Evolutionary conservation across 1,140 invertebrate species (phyloP).

Genomic region (Penaeus indicus): DNA sequence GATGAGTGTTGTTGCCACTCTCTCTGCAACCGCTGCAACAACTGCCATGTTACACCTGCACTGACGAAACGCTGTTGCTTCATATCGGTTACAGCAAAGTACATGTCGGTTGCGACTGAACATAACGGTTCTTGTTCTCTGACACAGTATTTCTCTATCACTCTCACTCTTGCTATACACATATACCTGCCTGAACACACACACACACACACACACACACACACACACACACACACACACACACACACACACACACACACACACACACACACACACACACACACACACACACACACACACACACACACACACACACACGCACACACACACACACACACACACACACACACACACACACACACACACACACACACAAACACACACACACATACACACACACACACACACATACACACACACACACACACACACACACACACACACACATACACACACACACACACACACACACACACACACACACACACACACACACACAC

Average conservation of each 20-base stretch:
- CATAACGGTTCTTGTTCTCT: no score
- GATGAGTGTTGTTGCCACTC: no score
- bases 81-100: no score
- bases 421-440: not conserved
- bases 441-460: not conserved
- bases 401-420: not conserved
- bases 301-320: not conserved
- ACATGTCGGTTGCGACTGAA: no score
- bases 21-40: no score
- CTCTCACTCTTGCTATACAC: no score
- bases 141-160: no score
- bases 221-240: not conserved
- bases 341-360: not conserved
- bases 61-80: no score
- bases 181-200: no score
- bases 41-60: no score
- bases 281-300: not conserved
- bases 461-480: not conserved
- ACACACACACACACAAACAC: not conserved
- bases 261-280: not conserved
- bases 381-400: not conserved
- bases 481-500: not conserved
- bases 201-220: not conserved
- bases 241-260: not conserved
- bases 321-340: not conserved